phyloP scores from a whole-genome alignment of 2,888 invertebrate genomes.

The Macrophya alboannulata region DNA sequence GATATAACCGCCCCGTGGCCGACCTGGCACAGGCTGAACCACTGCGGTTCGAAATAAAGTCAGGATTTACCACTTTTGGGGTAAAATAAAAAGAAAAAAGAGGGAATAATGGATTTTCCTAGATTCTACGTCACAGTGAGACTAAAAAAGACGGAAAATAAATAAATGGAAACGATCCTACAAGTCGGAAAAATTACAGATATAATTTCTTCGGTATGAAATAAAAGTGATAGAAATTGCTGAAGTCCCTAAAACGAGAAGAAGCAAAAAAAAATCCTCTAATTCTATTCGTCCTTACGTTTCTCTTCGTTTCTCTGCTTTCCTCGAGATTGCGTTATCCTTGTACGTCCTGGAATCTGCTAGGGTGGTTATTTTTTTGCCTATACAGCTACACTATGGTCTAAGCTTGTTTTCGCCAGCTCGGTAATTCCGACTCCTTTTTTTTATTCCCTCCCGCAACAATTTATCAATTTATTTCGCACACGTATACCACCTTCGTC shows the following conservation, averaged over 20 bases:
- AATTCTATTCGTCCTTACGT: not conserved
- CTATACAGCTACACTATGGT: no score
- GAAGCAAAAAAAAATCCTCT: no score
- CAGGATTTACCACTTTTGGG: not conserved
- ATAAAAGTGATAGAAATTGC: not conserved
- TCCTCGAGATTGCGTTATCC: not conserved
- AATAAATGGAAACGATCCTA: no score
- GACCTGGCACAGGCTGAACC: slow-evolving; percentile 33
- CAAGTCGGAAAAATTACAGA: no score
- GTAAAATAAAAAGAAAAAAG: not conserved
- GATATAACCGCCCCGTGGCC: not conserved
- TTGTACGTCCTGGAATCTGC: not conserved
- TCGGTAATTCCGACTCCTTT: no score
- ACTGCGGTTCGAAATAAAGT: slow-evolving; percentile 26
- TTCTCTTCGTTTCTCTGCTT: no score
- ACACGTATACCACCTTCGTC: no score
- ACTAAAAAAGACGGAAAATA: not conserved
- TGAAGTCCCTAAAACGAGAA: not conserved
- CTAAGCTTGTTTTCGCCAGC: no score
- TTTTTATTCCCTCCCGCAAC: no score
- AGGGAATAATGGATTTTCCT: not conserved
- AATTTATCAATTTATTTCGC: no score
- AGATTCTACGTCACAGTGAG: not conserved
- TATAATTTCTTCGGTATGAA: not conserved
- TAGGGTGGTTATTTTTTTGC: no score